Evolutionary conservation across 30 jellyfish, hydroid and myxozoan genomes (phyloP).

Genomic region (Aurelia sp.): DNA sequence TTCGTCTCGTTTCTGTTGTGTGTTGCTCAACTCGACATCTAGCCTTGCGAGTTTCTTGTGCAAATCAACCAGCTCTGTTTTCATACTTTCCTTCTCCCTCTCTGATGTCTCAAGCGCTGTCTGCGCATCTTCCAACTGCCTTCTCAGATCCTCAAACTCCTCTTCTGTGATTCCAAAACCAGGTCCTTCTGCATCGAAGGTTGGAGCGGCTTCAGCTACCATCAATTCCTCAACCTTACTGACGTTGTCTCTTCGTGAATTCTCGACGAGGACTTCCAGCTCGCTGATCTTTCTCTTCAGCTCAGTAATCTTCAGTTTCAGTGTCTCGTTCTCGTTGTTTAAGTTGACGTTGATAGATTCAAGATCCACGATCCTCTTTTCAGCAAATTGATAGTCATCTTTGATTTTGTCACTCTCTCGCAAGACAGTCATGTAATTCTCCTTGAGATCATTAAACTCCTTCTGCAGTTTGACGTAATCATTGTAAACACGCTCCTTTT

Average conservation of each 20-base stretch:
- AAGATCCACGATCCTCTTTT: conserved; percentile 75
- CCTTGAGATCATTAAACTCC: conserved; percentile 75
- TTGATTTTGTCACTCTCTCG: conserved; percentile 77
- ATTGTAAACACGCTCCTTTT: conserved; percentile 80
- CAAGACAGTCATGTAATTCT: conserved; percentile 65
- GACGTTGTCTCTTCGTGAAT: conserved; percentile 60
- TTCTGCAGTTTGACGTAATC: conserved; percentile 71
- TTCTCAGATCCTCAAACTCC: conserved; percentile 81
- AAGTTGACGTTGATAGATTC: conserved; percentile 74
- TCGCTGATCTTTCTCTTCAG: conserved; percentile 76
- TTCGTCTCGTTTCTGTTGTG: conserved; percentile 92
- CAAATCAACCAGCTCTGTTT: conserved; percentile 69
- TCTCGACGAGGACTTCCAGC: conserved; percentile 64
- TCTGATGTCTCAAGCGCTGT: conserved; percentile 82
- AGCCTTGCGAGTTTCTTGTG: conserved; percentile 87
- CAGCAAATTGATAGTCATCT: conserved; percentile 82
- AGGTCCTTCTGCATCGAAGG: conserved; percentile 51
- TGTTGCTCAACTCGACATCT: conserved; percentile 86
- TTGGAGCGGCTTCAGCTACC: conserved; percentile 69
- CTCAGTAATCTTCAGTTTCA: conserved; percentile 64
- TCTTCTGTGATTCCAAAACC: conserved; percentile 62
- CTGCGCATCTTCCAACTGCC: conserved; percentile 50
- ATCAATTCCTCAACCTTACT: conserved; percentile 54
- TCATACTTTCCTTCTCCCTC: conserved; percentile 79
- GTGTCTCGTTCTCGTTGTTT: conserved; percentile 75